Evolutionary conservation across 1,140 invertebrate species (phyloP).

Genomic region (Dryas iulia): DNA sequence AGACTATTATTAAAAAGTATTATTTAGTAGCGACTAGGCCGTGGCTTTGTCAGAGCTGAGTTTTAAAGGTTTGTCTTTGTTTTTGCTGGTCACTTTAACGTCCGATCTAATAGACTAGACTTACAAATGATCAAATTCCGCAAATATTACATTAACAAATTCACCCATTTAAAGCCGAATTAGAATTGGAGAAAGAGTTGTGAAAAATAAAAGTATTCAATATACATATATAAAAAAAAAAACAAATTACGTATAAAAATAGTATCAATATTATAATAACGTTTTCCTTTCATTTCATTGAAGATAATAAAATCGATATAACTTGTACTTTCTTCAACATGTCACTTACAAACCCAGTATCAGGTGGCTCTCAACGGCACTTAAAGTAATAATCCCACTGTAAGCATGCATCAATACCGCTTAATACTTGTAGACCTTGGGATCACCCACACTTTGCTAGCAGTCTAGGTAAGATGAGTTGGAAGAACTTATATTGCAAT

Average conservation of each 20-base stretch:
- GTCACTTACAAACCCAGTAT: constrained; percentile 30
- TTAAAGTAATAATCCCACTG: constrained; percentile 31
- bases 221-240: neutral
- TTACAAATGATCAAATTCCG: neutral
- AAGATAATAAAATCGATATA: constrained; percentile 9
- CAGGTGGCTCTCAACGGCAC: constrained; percentile 27
- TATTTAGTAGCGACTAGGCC: constrained; percentile 39
- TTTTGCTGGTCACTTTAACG: constrained; percentile 16
- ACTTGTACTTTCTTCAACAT: constrained; percentile 15
- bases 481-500: constrained; percentile 23
- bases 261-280: neutral
- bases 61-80: constrained; percentile 19
- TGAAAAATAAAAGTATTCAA: neutral
- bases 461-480: constrained; percentile 16
- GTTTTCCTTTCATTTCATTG: constrained; percentile 3
- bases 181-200: too few species aligned
- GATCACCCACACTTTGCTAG: constrained; percentile 30
- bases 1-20: constrained; percentile 42
- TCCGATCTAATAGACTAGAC: neutral
- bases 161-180: too few species aligned
- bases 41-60: constrained; percentile 20
- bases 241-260: neutral
- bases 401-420: constrained; percentile 35
- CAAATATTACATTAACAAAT: too few species aligned
- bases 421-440: constrained; percentile 38